A percentile compares a stretch with the other conserved stretches of the same genome.
phyloP scores from a whole-genome alignment of 1,140 invertebrate genomes.

The Hylyphantes graminicola region DNA sequence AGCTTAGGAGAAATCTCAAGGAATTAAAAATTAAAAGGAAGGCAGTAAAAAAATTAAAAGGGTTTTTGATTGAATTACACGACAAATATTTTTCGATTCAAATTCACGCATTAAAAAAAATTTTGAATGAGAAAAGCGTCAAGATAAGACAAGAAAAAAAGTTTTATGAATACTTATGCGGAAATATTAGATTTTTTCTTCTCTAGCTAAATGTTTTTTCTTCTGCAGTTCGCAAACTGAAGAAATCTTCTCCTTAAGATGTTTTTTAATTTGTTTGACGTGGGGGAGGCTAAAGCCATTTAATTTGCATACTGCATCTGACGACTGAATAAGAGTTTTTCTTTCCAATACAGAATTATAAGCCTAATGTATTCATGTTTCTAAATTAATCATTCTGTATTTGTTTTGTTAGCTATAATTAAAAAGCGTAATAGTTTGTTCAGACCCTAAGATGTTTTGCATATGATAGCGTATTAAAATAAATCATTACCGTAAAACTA shows the following conservation, averaged over 20 bases:
- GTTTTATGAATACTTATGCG: conserved; percentile 37
- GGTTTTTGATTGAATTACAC: conserved; percentile 56
- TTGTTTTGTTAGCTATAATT: no score
- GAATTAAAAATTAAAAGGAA: conserved; percentile 46
- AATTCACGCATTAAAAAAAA: conserved; percentile 44
- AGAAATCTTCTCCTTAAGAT: conserved; percentile 30
- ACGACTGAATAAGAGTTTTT: conserved; percentile 1
- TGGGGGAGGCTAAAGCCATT: conserved; percentile 27
- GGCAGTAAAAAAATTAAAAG: conserved; percentile 5
- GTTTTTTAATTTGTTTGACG: conserved; percentile 36
- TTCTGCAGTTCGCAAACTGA: conserved; percentile 22
- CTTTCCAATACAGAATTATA: not conserved
- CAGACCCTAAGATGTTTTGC: no score
- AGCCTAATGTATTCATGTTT: conserved; percentile 16
- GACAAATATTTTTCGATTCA: conserved; percentile 56
- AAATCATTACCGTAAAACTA: no score
- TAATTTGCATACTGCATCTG: conserved; percentile 41
- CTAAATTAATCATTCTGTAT: conserved; percentile 7
- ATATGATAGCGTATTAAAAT: no score
- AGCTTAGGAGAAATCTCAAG: conserved; percentile 31
- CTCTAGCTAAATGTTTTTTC: not conserved
- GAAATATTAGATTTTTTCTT: conserved; percentile 18
- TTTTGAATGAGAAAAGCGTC: not conserved
- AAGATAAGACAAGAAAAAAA: not conserved
- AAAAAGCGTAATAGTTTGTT: no score